Percentiles rank a stretch among this genome's conserved stretches.
These are phyloP conservation scores for Myrmophylax atrothorax DNA, from an alignment of 2,113 vertebrate genomes.

Conservation along the genomic window DNA sequence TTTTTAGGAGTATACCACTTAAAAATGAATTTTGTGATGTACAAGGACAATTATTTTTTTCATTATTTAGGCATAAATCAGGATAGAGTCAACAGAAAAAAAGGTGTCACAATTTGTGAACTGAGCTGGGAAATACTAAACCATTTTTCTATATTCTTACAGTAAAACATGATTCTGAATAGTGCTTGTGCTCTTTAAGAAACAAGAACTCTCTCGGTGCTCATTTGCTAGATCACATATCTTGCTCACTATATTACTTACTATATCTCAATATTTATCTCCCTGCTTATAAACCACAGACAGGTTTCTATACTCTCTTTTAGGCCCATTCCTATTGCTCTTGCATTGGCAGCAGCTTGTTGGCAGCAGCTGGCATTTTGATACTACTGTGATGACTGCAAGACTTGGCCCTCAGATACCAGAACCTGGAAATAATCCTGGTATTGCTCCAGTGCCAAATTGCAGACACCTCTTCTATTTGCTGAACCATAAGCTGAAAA, in stretches of 20 bases:
- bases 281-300: not conserved
- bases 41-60: not conserved
- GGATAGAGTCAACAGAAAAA: not conserved
- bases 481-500: not conserved
- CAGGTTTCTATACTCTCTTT: not conserved
- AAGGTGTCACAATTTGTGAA: not conserved
- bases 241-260: not conserved
- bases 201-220: not conserved
- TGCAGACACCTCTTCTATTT: not conserved
- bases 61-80: not conserved
- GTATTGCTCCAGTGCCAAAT: not conserved
- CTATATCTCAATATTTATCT: not conserved
- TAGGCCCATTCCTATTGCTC: not conserved
- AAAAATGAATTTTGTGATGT: not conserved
- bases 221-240: rapidly evolving
- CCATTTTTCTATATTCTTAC: not conserved
- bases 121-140: not conserved
- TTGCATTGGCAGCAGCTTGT: not conserved
- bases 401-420: not conserved
- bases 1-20: not conserved
- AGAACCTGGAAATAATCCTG: not conserved
- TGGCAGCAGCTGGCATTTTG: not conserved
- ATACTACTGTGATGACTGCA: not conserved
- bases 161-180: not conserved
- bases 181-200: not conserved